Evolutionary conservation across 2,113 vertebrate species (phyloP).

Genomic region (Pygoscelis antarcticus): DNA sequence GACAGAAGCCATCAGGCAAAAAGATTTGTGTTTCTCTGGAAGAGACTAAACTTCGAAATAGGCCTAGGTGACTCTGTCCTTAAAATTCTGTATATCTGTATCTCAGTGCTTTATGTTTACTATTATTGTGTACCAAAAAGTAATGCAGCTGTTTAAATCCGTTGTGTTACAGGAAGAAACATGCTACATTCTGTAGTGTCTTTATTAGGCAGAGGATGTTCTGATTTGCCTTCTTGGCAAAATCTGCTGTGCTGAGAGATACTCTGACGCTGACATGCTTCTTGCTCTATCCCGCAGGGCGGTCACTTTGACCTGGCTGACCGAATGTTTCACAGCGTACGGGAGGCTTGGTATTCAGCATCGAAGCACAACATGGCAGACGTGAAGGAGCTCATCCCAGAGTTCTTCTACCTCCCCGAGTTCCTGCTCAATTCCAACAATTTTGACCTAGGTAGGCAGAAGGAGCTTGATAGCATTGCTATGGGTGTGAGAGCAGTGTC

Average conservation of each 20-base stretch:
- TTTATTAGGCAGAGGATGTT: background rate
- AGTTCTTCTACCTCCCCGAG: constrained; percentile 98
- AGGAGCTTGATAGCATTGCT: background rate
- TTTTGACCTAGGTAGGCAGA: constrained; percentile 89
- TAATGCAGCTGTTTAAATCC: background rate
- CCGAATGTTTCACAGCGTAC: constrained; percentile 97
- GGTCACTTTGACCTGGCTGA: constrained; percentile 98
- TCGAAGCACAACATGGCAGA: constrained; percentile 99
- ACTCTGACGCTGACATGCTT: background rate
- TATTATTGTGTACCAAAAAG: background rate
- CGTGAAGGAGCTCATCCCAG: constrained; percentile 97
- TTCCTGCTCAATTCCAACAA: constrained; percentile 98
- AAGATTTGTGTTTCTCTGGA: background rate
- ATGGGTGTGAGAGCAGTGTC: background rate
- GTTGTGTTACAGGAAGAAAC: background rate
- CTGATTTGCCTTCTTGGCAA: background rate
- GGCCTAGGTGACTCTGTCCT: background rate
- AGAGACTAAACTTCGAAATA: background rate
- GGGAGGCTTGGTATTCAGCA: constrained; percentile 95
- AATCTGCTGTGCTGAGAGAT: background rate
- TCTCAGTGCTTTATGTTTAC: background rate
- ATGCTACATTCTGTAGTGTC: rapidly evolving
- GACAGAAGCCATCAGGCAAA: background rate
- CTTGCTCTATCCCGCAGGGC: constrained; percentile 75
- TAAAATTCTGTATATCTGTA: rapidly evolving